These are phyloP conservation scores for Aphaenogaster rudis DNA, from an alignment of 1,140 invertebrate species.

Conservation along the genomic window DNA sequence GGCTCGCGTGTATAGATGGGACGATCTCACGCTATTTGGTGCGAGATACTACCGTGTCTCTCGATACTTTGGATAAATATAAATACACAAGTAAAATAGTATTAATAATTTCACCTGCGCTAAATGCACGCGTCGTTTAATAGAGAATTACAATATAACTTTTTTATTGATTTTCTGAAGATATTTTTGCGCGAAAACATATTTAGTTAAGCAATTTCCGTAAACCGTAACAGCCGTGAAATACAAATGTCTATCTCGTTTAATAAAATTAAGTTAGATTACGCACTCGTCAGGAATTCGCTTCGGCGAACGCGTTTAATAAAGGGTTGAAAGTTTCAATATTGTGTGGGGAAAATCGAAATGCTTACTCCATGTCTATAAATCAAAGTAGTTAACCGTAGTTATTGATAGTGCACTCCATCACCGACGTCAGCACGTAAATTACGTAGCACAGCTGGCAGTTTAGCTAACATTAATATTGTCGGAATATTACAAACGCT, in stretches of 20 bases:
- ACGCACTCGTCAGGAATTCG: background rate
- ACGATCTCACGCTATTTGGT: too few relatives aligned
- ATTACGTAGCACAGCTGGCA: constrained; percentile 46
- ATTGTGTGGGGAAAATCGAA: constrained; percentile 47
- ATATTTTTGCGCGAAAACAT: background rate
- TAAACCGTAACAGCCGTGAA: background rate
- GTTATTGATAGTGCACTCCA: constrained; percentile 63
- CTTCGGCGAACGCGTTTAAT: constrained; percentile 8
- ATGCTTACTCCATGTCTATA: constrained; percentile 49
- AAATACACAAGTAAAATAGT: background rate
- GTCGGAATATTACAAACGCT: constrained; percentile 52
- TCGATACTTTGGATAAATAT: background rate
- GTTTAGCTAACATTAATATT: constrained; percentile 58
- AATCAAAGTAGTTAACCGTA: constrained; percentile 53
- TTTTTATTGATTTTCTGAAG: background rate
- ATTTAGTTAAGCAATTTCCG: background rate
- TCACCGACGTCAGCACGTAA: constrained; percentile 56
- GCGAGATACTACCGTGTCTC: too few relatives aligned
- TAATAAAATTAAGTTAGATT: constrained; percentile 4
- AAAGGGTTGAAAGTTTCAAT: constrained; percentile 40
- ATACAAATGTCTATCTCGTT: background rate
- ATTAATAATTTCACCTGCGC: background rate
- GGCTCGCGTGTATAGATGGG: too few relatives aligned
- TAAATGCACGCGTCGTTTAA: background rate
- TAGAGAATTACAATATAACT: too few relatives aligned